Evolutionary conservation across 2,888 invertebrate genomes (phyloP).

Genomic region (Agrotis exclamationis): DNA sequence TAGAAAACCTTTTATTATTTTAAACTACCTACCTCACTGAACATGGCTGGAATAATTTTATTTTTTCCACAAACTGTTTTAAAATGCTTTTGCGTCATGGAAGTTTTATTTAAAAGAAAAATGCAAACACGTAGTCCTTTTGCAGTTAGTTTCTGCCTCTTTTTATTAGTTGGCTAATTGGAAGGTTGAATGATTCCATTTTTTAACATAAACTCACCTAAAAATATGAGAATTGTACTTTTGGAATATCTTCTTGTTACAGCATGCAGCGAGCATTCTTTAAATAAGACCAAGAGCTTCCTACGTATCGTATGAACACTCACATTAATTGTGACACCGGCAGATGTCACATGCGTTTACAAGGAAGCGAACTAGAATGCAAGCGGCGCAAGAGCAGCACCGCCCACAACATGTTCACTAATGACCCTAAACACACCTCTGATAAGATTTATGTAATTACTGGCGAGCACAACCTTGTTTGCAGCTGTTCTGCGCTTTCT

Average conservation of each 20-base stretch:
- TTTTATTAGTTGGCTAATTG: not conserved
- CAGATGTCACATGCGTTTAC: conserved; percentile 25
- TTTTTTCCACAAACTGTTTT: not conserved
- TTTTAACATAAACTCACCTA: not conserved
- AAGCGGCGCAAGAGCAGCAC: conserved; percentile 15
- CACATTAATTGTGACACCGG: not conserved
- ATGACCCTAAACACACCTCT: conserved; percentile 22
- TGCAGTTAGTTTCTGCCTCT: not conserved
- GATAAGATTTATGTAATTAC: conserved; percentile 63
- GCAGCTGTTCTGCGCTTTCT: conserved; percentile 90
- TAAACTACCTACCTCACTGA: not conserved
- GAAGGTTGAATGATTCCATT: not conserved
- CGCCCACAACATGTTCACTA: conserved; percentile 30
- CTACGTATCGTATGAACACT: not conserved
- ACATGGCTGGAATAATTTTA: not conserved
- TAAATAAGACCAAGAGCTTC: conserved; percentile 4
- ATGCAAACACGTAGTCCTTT: not conserved
- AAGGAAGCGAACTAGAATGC: conserved; percentile 6
- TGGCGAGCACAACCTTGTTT: conserved; percentile 85
- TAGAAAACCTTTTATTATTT: conserved; percentile 10
- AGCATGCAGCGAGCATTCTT: not conserved
- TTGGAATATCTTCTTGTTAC: not conserved
- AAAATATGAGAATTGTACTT: not conserved
- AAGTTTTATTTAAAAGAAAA: not conserved
- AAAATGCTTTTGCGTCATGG: conserved; percentile 4